These are phyloP conservation scores for Labeo catla DNA, from an alignment of 2,113 vertebrate genomes.

Conservation along the genomic window DNA sequence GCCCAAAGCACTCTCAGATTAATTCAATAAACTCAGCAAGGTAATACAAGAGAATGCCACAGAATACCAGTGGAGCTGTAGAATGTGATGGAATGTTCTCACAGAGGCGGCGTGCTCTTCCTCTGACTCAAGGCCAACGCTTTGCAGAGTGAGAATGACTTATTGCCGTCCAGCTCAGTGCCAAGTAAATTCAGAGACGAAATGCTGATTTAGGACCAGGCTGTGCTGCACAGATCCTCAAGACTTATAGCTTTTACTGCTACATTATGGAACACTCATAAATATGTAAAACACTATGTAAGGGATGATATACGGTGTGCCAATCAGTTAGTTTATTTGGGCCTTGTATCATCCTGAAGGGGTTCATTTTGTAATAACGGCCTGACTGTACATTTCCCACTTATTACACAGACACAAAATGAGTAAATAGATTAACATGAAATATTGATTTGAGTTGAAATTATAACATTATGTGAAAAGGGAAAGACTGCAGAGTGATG, in stretches of 20 bases:
- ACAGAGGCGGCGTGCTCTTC: slow-evolving; percentile 42
- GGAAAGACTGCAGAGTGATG: background rate
- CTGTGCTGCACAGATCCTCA: slow-evolving; percentile 38
- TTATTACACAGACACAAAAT: background rate
- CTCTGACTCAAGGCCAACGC: slow-evolving; percentile 65
- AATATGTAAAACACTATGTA: background rate
- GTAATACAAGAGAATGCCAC: slow-evolving; percentile 35
- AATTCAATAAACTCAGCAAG: slow-evolving; percentile 28
- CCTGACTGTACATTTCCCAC: background rate
- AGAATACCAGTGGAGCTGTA: slow-evolving; percentile 11
- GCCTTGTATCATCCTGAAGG: background rate
- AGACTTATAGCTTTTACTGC: background rate
- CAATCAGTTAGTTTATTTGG: background rate
- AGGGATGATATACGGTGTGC: background rate
- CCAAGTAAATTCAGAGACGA: slow-evolving; percentile 62
- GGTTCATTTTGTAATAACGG: background rate
- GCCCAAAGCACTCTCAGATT: slow-evolving; percentile 23
- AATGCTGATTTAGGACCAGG: slow-evolving; percentile 58
- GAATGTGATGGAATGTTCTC: slow-evolving; percentile 47
- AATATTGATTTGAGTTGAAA: background rate
- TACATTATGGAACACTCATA: background rate
- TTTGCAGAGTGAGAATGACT: slow-evolving; percentile 60
- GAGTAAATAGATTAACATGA: background rate
- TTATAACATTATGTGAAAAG: background rate
- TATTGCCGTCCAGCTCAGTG: slow-evolving; percentile 62